Evolutionary conservation across 2,797 vertebrate species (phyloP).

Genomic region (Nothura maculosa): DNA sequence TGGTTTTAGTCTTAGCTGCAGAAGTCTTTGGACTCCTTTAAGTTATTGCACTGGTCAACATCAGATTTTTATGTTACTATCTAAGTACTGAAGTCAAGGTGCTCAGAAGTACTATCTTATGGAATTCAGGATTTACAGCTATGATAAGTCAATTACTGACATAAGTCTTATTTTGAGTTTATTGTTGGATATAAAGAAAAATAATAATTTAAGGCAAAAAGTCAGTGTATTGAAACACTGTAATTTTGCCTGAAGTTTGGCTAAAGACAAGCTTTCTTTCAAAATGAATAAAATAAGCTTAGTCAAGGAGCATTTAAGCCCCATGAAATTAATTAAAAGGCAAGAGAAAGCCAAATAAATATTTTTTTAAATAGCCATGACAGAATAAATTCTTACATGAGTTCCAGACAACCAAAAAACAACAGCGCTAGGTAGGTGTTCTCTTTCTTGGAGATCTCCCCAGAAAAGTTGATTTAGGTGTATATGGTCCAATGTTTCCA

Average conservation of each 20-base stretch:
- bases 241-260: neutral
- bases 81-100: neutral
- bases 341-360: neutral
- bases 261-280: neutral
- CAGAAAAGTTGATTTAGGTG: neutral
- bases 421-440: neutral
- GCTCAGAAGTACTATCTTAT: neutral
- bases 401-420: neutral
- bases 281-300: neutral
- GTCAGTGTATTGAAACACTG: neutral
- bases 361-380: neutral
- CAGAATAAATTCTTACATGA: neutral
- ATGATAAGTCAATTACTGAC: neutral
- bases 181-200: neutral
- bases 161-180: neutral
- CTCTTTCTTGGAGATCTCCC: neutral
- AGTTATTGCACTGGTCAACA: neutral
- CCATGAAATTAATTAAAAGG: slow-evolving; percentile 12
- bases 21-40: accelerated
- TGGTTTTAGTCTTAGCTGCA: neutral
- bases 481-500: neutral
- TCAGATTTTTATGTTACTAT: neutral
- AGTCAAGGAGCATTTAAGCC: neutral
- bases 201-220: neutral
- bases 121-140: neutral